Evolutionary conservation across 2,797 vertebrate species (phyloP).

Genomic region (Carduelis carduelis): DNA sequence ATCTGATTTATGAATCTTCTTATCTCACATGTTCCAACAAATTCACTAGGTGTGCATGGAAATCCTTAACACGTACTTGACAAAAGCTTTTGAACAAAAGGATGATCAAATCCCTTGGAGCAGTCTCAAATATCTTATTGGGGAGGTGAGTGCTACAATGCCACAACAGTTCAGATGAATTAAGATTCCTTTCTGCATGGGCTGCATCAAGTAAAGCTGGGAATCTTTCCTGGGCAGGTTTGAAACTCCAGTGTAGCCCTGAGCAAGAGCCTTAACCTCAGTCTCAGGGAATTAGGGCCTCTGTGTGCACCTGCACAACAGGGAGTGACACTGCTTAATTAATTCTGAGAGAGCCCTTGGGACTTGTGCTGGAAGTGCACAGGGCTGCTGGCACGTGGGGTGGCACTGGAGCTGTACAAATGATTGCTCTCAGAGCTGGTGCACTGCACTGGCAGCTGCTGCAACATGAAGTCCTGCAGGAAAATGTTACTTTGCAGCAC

Average conservation of each 20-base stretch:
- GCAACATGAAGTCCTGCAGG: background rate
- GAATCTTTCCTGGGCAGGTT: background rate
- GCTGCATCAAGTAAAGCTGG: background rate
- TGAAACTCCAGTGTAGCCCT: background rate
- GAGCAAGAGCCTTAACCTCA: background rate
- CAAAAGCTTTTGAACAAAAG: slow-evolving; percentile 84
- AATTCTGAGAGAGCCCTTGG: background rate
- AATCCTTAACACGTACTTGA: slow-evolving; percentile 91
- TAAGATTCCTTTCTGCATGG: background rate
- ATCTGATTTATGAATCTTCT: background rate
- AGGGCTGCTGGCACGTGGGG: accelerated
- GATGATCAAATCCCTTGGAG: slow-evolving; percentile 90
- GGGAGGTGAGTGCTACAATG: slow-evolving; percentile 80
- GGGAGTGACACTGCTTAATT: background rate
- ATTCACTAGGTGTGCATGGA: slow-evolving; percentile 90
- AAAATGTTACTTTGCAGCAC: background rate
- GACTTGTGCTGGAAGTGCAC: background rate
- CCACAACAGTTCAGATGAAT: background rate
- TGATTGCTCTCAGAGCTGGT: background rate
- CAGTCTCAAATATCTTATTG: slow-evolving; percentile 94
- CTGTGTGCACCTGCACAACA: background rate
- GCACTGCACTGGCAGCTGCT: background rate
- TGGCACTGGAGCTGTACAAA: background rate
- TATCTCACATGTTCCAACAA: background rate
- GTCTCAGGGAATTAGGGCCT: background rate